These are phyloP conservation scores for Actenoides lindsayi DNA, from an alignment of 2,113 vertebrate species.

Conservation along the genomic window DNA sequence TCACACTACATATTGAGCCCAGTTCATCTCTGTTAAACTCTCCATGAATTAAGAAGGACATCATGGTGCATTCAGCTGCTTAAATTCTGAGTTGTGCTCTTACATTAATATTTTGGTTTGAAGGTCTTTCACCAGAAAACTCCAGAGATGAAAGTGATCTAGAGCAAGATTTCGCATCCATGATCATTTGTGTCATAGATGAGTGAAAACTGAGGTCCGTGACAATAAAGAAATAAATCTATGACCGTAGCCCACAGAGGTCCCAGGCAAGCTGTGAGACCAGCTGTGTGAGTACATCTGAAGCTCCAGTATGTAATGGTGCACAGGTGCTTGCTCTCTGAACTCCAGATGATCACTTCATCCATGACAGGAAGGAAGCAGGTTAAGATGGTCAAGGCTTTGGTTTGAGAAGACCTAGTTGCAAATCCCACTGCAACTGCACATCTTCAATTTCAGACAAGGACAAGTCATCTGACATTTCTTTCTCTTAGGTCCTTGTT, in stretches of 20 bases:
- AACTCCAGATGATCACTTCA: background rate
- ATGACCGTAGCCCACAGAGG: background rate
- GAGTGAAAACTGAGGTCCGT: background rate
- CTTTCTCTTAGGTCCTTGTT: background rate
- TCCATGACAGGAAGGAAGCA: fast-evolving
- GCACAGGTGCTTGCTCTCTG: background rate
- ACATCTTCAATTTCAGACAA: background rate
- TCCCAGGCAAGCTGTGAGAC: background rate
- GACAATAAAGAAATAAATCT: background rate
- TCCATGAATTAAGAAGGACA: background rate
- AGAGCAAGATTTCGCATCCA: background rate
- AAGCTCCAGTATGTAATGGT: background rate
- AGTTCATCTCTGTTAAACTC: background rate
- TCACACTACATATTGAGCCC: background rate
- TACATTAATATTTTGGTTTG: background rate
- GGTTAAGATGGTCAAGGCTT: background rate
- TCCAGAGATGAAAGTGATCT: background rate
- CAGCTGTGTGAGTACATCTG: background rate
- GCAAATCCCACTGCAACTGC: background rate
- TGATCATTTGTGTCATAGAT: background rate
- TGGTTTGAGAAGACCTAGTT: background rate
- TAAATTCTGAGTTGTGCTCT: background rate
- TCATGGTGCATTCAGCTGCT: background rate
- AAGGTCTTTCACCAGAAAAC: background rate
- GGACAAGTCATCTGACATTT: background rate